Base-by-base conservation (phyloP, 2,113 vertebrate genomes). In the Atlantisia rogersi region DNA sequence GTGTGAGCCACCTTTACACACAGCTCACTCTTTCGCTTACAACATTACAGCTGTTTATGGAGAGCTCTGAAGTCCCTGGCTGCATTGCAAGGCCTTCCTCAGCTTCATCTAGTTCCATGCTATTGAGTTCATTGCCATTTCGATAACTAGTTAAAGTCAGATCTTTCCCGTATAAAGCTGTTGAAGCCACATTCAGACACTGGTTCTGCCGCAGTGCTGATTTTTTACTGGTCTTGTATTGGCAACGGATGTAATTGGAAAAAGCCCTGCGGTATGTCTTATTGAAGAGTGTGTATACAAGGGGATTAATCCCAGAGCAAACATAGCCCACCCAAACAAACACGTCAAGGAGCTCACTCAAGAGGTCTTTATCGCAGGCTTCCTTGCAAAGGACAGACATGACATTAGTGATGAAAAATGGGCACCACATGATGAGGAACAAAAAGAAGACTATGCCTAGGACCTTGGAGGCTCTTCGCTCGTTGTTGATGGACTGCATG, bases 301-400 rank as follows among this genome's bases (percentile, higher is more conserved):
- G 97, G 52, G 99, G 99, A 89, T 99, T 99, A 86, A 99, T 98
- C 40, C 99, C 99, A 0, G 99, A 99, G 75, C 99, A 99, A 95
- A 99, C 99, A 65, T 99, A 99, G 21, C 99, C 99, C 94, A 99
- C 99, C 99, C 99, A 99, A 10, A 99, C 99, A 64, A 99, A 99
- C 44, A 99, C 99, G 31, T 99, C 99, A 26, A 99, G 98, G 25
- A 99, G 98, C 50, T 99, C 99, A 2, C 97, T 97, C 48, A 99
- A 97, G 53, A 99, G 98, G 22, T 98, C 98, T 93, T 98, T 98
- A 6, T 99, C 98, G 18, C 99, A 99, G 55, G 99, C 96, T 56
- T 97, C 98, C 19, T 94, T 98, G 96, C 99, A 99, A 77, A 99
- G 98, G 32, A 99, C 99, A 4, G 98, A 99, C 96, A 99, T 98